Conservation (phyloP, 2,113 vertebrate species). For the Brachypodius melanocephalos region DNA sequence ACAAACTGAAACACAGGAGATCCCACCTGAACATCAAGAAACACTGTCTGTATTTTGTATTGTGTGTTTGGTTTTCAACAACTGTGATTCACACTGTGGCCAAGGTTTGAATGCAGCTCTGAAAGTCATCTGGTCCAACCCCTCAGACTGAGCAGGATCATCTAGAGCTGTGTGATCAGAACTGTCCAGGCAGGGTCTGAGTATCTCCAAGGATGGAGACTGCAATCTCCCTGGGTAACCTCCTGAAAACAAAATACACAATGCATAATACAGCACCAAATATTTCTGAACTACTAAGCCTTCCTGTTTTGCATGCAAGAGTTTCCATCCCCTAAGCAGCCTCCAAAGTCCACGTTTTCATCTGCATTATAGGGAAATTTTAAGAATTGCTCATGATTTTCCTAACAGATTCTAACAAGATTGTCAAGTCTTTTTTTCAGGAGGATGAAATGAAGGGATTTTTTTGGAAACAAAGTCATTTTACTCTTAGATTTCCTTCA, state of each 20-base stretch:
- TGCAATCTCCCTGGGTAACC: neutral
- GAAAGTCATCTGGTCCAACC: neutral
- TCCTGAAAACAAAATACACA: neutral
- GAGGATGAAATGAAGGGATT: neutral
- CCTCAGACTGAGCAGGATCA: fast-evolving
- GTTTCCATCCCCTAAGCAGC: neutral
- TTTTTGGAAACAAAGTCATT: neutral
- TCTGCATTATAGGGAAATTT: neutral
- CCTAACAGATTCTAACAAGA: neutral
- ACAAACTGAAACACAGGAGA: neutral
- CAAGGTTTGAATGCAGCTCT: neutral
- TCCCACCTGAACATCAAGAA: neutral
- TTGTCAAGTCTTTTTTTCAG: neutral
- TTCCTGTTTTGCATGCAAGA: neutral
- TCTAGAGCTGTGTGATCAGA: neutral
- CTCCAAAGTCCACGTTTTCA: neutral
- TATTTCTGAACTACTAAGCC: neutral
- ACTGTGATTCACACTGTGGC: neutral
- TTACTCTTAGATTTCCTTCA: neutral
- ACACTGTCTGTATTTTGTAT: neutral
- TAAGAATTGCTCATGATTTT: neutral
- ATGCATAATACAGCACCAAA: neutral
- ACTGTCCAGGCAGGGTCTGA: neutral
- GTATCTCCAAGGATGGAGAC: neutral
- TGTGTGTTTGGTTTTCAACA: neutral